Evolutionary conservation across 2,113 vertebrate genomes (phyloP), one percentile per base, ranked within the genome.

Genomic region (Harpagus bidentatus): DNA sequence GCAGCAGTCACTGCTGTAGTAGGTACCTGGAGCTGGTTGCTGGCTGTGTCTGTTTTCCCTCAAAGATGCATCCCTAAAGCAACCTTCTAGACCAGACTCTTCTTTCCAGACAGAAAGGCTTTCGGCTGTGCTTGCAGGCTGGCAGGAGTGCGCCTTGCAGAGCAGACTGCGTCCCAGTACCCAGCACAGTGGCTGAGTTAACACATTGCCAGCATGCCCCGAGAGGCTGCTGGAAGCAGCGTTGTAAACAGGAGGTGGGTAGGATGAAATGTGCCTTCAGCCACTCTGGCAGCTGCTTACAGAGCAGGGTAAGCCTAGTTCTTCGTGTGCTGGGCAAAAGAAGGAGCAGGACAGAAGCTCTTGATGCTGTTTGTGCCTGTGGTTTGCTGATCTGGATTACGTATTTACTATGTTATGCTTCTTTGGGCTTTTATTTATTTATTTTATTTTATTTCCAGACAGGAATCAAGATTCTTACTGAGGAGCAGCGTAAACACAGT

Each of bases 101-200:
- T 71, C 48, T 26, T 63, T 26, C 42, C 45, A 38, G 34, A 9
- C 32, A 38, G 48, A 47, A 47, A 9, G 43, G 65, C 50, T 72
- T 43, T 28, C 0, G 13, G 81, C 48, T 26, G 36, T 22, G 71
- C 53, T 47, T 25, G 71, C n/a, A 4, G 79, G 29, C 45, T 53
- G 71, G 55, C 71, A 40, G 62, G 81, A 42, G n/a, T 1, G 6
- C n/a, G 2, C 40, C 40, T 38, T 16, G 47, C 62, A 48, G 63
- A 18, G 47, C n/a, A 31, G 1, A 2, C 72, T 23, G 65, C 22
- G 7, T 13, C 50, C 28, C 69, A 1, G 48, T 2, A 7, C 4
- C 63, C 43, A 20, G 81, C 31, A 2, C 3, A 4, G 34, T 6
- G 82, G 23, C 74, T 19, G n/a, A 11, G 31, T 14, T 47, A 29